Evolutionary conservation across 2,888 invertebrate genomes (phyloP), one percentile per base, ranked within the genome.

Genomic region (Latheticus oryzae): DNA sequence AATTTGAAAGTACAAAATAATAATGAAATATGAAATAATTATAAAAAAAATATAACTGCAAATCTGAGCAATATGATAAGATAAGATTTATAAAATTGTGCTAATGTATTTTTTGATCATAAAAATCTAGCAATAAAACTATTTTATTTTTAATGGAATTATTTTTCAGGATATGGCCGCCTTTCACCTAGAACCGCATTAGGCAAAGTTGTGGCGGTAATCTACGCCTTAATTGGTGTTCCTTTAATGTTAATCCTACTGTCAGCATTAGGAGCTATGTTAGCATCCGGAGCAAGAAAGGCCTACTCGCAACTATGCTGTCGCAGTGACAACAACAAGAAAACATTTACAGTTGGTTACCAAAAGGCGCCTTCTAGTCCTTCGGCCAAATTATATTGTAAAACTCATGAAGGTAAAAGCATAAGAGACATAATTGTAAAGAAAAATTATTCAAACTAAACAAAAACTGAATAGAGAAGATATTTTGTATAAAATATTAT

Each of bases 181-280:
- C 85, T 93, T 13, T 89, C 93, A 1, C 94, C 94, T 0, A 86
- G 88, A 66, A 94, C 94, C 5, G 85, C 90, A 7, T 84, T 87
- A 16, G 94, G 94, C 2, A 89, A 93, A 75, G 85, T 92, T 16
- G 87, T 91, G 9, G 93, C 94, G 2, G 93, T 95, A 72, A 82
- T 92, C 24, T 95, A 95, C 76, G 93, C 94, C 8, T 85, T 93
- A 50, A 84, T 94, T 54, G 94, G 94, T 7, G 93, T 95, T 40
- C 95, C 95, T 2, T 79, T 95, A 52, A 92, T 93, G 82, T 80
- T 95, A 66, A 87, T 94, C 47, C 92, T 93, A 74, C 81, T 95
- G 68, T 92, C 93, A 7, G 91, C 91, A 62, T 83, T 94, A 43
- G 94, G 94, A 3, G 88, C 89, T 4, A 82, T 92, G 13, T 81